phyloP scores from a whole-genome alignment of 2,888 invertebrate species.

The Lamellibrachia columna region DNA sequence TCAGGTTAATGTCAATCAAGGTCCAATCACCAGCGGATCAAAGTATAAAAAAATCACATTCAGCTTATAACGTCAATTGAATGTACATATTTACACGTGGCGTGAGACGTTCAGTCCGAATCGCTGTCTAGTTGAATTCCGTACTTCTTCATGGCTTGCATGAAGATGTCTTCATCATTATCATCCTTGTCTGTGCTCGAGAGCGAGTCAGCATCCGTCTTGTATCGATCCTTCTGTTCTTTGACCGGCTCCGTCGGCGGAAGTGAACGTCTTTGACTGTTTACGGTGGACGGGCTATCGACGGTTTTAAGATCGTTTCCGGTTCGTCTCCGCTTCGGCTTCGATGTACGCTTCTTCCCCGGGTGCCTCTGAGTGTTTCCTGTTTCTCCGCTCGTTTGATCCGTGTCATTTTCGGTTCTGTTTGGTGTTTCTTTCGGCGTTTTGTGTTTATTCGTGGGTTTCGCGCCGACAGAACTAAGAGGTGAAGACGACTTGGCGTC shows the following conservation, averaged over 20 bases:
- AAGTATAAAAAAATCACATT: background rate
- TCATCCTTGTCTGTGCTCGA: slow-evolving; percentile 18
- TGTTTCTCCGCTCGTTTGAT: background rate
- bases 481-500: background rate
- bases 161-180: slow-evolving; percentile 20
- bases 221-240: background rate
- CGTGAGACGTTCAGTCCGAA: background rate
- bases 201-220: background rate
- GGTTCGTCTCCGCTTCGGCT: background rate
- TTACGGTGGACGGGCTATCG: background rate
- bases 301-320: background rate
- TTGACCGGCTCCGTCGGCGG: background rate
- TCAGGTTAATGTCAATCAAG: background rate
- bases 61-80: background rate
- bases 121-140: slow-evolving; percentile 17
- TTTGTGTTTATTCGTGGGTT: background rate
- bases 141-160: slow-evolving; percentile 26
- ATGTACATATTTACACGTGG: background rate
- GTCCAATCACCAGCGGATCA: background rate
- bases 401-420: background rate
- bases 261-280: slow-evolving; percentile 6
- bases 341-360: background rate
- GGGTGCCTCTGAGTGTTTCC: background rate
- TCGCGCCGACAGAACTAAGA: background rate
- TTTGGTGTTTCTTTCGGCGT: background rate